Percentiles rank a stretch among this genome's conserved stretches.
These are phyloP conservation scores for Thumatha senex DNA, from an alignment of 2,888 invertebrate genomes.

Conservation along the genomic window DNA sequence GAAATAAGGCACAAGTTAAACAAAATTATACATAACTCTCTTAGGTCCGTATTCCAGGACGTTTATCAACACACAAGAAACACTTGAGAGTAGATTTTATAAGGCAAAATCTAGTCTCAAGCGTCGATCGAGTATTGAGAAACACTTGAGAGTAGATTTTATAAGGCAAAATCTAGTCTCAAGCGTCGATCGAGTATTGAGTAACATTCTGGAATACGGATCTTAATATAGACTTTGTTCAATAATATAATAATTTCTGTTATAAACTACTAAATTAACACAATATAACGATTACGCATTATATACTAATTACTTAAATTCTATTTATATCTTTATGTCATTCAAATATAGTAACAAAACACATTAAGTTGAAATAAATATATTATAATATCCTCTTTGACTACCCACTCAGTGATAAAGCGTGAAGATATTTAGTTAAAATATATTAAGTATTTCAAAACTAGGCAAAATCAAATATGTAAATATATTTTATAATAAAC, in stretches of 20 bases:
- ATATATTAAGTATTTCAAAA: constrained; percentile 6
- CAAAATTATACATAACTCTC: constrained; percentile 8
- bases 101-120: no score
- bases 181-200: no score
- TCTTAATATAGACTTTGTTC: neutral
- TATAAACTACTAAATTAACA: constrained; percentile 4
- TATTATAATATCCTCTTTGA: no score
- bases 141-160: no score
- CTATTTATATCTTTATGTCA: neutral
- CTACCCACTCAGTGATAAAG: no score
- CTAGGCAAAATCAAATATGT: neutral
- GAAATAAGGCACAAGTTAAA: constrained; percentile 29
- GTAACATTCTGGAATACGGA: no score
- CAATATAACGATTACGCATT: constrained; percentile 1
- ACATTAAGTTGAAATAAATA: constrained; percentile 1
- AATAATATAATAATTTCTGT: constrained; percentile 2
- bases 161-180: no score
- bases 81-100: no score
- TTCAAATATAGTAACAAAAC: neutral
- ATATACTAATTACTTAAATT: neutral
- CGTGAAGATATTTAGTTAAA: neutral
- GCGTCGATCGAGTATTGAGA: no score
- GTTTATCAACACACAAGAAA: no score
- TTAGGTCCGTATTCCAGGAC: no score
- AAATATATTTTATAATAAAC: neutral